Evolutionary conservation across 2,113 vertebrate species (phyloP), one percentile per base, ranked within the genome.

Genomic region (Rhagologus leucostigma): DNA sequence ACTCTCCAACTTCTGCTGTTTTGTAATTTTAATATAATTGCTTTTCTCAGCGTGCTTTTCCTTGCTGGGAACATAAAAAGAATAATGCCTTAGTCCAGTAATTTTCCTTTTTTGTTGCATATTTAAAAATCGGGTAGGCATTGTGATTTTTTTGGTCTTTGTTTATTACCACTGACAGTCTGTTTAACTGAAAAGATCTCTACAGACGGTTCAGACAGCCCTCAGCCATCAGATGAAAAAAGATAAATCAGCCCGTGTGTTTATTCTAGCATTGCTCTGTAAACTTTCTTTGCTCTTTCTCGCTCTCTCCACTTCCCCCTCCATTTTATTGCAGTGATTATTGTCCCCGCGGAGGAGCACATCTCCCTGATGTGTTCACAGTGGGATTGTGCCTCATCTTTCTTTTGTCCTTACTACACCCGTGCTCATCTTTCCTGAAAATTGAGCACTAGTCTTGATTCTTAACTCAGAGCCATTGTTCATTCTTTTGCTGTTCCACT

Each of bases 31-130:
- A 94, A 60, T 53, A 53, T 90, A 90, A 96, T 96, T 96, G 88
- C 92, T 87, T 92, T 88, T 95, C 95, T 95, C 95, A 96, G 96
- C 79, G 22, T 87, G 95, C 32, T 62, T 68, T 92, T 92, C 76
- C 32, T 84, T 96, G 92, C 67, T 84, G 80, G 86, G 29, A 92
- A 71, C 62, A 84, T 75, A 44, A 92, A 93, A 95, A 89, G 69
- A 93, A 73, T 16, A 84, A 75, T 79, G 93, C 47, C 68, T 68
- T 53, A 75, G 83, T 71, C 47, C 88, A 42, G 90, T 53, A 13
- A 82, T 96, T 92, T 95, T 95, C 92, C 92, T 90, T 94, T 69
- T 65, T 39, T 65, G 33, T 11, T 41, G 46, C 57, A 16, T 89
- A 84, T 89, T 97, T 97, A 85, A 96, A 76, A 89, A 73, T 26